phyloP scores from a whole-genome alignment of 2,797 vertebrate species.

The Acrossocheilus wenchowensis region DNA sequence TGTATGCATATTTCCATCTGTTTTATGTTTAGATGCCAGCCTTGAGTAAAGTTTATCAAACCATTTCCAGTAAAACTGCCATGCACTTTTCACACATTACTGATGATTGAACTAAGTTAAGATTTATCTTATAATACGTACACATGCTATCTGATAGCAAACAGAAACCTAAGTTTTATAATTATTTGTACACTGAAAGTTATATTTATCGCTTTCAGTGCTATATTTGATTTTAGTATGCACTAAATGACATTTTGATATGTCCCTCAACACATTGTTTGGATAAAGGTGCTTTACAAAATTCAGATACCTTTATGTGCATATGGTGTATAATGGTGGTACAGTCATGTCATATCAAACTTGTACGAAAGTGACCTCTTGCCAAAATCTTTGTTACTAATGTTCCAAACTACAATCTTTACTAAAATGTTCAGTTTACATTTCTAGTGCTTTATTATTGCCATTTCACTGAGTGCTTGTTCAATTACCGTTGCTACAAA shows the following conservation, averaged over 20 bases:
- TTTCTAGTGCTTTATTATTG: neutral
- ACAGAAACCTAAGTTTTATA: neutral
- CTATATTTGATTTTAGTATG: slow-evolving; percentile 3
- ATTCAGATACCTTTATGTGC: slow-evolving; percentile 1
- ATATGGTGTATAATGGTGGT: slow-evolving; percentile 7
- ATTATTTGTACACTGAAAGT: neutral
- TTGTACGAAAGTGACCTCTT: neutral
- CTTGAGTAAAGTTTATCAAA: slow-evolving; percentile 6
- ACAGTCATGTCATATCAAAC: slow-evolving; percentile 8
- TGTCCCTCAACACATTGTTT: slow-evolving; percentile 15
- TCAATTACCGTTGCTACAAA: neutral
- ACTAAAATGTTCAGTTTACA: slow-evolving; percentile 16
- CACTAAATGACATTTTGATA: neutral
- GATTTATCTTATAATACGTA: neutral
- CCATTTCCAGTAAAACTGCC: slow-evolving; percentile 9
- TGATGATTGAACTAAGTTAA: slow-evolving; percentile 11
- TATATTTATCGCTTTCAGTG: neutral
- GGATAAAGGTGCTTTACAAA: slow-evolving; percentile 8
- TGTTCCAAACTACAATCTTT: slow-evolving; percentile 1
- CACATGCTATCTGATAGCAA: neutral
- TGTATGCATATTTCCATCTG: slow-evolving; percentile 3
- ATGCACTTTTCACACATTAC: slow-evolving; percentile 3
- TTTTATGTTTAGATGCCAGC: neutral
- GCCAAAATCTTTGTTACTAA: slow-evolving; percentile 29
- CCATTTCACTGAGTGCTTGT: slow-evolving; percentile 2